Evolutionary conservation across 1,140 invertebrate genomes (phyloP), one percentile per base, ranked within the genome.

Genomic region (Delia radicum): DNA sequence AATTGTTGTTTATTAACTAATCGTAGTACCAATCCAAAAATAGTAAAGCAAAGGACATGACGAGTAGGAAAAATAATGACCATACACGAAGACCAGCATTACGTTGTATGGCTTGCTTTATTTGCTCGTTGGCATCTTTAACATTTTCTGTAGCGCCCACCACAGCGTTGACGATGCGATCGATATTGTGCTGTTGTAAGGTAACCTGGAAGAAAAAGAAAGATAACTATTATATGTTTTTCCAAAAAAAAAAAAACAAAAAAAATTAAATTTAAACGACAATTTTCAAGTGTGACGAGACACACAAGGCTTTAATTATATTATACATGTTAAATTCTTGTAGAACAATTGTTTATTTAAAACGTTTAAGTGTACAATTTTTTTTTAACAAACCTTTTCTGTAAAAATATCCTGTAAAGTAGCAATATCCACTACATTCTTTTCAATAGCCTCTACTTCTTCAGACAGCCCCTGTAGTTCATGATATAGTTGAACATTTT

Each of bases 1-100:
- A n/a, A n/a, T n/a, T n/a, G n/a, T n/a, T n/a, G n/a, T n/a, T n/a
- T n/a, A n/a, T n/a, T n/a, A n/a, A 71, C 92, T 90, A 97, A 82
- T 95, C 94, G 90, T 99, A 99, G 85, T 99, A 99, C 98, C 98
- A 99, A 88, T 99, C 96, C 46, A 99, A 89, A 87, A 99, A 99
- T 18, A 99, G 88, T 55, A 99, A 87, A 2, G 96, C 94, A 86
- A 99, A 98, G 31, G 97, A 97, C 91, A 98, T 94, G 37, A 99
- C 95, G 75, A 99, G 87, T 42, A 99, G 88, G 84, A 98, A 98
- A 86, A 99, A 99, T 37, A 99, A 87, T 77, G 98, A 93, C 90
- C 95, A 98, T 0, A 97, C 95, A 81, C 98, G 88, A 26, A 98
- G 90, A 0, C 96, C 95, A 7, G 98, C 98, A 88, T 97, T 98